phyloP scores from a whole-genome alignment of 2,797 vertebrate genomes.

The Acropternis orthonyx region DNA sequence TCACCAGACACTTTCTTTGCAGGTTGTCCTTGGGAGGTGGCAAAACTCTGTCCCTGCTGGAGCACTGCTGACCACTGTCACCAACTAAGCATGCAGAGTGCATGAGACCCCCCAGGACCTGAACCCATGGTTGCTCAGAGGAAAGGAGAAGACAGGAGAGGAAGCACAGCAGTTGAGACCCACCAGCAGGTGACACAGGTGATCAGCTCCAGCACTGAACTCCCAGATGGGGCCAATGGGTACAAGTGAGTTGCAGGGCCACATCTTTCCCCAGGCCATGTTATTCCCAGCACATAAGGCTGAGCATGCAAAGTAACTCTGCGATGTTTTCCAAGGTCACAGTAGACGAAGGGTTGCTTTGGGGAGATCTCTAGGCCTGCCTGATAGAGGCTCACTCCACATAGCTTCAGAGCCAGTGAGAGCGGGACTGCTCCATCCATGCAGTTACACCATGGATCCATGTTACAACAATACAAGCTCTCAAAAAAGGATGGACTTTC shows the following conservation, averaged over 20 bases:
- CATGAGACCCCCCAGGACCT: neutral
- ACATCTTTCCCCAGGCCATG: neutral
- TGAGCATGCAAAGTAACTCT: neutral
- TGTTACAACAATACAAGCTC: conserved; percentile 38
- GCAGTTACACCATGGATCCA: conserved; percentile 31
- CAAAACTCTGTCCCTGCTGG: neutral
- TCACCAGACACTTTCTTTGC: neutral
- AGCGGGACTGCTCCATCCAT: neutral
- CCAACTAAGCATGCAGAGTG: neutral
- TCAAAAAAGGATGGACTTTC: neutral
- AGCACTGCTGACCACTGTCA: neutral
- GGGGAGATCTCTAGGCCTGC: neutral
- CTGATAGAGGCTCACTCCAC: neutral
- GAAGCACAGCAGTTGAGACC: neutral
- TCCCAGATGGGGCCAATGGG: neutral
- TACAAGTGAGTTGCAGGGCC: neutral
- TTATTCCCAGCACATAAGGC: neutral
- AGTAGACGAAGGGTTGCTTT: neutral
- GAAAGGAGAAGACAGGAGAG: neutral
- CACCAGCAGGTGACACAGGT: neutral
- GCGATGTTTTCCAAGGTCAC: neutral
- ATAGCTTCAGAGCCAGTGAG: neutral
- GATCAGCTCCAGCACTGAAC: neutral
- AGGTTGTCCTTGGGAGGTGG: neutral
- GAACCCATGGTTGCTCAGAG: neutral